These are phyloP conservation scores for Paratrypauchen microcephalus DNA, from an alignment of 2,797 vertebrate species.

Conservation along the genomic window DNA sequence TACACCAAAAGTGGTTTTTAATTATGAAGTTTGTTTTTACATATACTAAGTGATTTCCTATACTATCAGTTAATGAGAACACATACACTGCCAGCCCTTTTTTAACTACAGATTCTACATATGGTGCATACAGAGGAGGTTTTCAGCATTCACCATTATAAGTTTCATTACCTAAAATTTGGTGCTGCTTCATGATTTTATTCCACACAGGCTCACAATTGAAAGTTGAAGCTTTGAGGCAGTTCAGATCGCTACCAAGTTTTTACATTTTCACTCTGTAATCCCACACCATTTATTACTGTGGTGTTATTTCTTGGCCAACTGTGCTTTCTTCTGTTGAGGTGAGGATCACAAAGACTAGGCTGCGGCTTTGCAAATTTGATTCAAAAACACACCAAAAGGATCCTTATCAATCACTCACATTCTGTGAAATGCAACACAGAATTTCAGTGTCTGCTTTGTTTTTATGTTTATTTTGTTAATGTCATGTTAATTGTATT, in stretches of 20 bases:
- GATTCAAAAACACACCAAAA: neutral
- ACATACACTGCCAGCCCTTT: neutral
- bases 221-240: neutral
- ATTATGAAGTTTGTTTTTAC: neutral
- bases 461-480: neutral
- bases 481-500: neutral
- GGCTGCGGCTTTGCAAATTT: neutral
- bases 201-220: neutral
- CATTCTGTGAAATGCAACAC: too few species aligned
- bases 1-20: neutral
- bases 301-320: constrained; percentile 1
- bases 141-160: neutral
- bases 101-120: neutral
- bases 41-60: neutral
- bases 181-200: neutral
- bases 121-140: neutral
- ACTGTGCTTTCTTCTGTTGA: neutral
- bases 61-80: neutral
- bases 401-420: too few species aligned
- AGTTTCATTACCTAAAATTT: neutral
- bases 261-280: neutral
- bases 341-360: neutral
- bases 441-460: neutral
- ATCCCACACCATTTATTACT: neutral
- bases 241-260: neutral